phyloP scores from a whole-genome alignment of 2,797 vertebrate species.

The Peromyscus nudipes region DNA sequence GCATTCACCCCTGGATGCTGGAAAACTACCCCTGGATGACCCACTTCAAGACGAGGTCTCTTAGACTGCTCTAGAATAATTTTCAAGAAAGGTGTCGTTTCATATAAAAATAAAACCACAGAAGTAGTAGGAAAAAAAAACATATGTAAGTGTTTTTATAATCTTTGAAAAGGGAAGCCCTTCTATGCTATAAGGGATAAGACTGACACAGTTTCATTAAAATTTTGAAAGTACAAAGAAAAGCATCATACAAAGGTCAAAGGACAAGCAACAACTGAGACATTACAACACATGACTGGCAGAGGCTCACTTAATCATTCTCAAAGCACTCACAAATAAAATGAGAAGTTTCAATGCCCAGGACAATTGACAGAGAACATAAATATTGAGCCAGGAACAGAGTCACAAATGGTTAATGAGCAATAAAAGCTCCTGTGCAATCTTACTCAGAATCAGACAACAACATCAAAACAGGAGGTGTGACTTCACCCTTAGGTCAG shows the following conservation, averaged over 20 bases:
- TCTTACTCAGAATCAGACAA: background rate
- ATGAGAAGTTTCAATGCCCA: background rate
- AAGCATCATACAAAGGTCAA: constrained; percentile 50
- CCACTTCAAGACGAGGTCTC: constrained; percentile 99
- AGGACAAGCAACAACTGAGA: constrained; percentile 24
- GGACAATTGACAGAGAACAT: background rate
- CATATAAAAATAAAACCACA: constrained; percentile 74
- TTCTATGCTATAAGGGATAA: constrained; percentile 37
- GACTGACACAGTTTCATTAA: background rate
- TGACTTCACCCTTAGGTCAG: background rate
- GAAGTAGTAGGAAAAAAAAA: constrained; percentile 49
- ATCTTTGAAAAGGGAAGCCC: constrained; percentile 60
- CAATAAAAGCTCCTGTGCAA: background rate
- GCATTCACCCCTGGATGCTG: constrained; percentile 98
- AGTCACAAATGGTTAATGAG: background rate
- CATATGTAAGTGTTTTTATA: constrained; percentile 44
- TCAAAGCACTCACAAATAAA: background rate
- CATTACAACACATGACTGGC: background rate
- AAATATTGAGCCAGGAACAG: background rate
- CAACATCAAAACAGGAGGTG: background rate
- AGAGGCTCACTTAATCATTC: background rate
- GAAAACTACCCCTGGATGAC: constrained; percentile 99
- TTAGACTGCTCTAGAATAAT: constrained; percentile 99
- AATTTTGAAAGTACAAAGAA: constrained; percentile 24
- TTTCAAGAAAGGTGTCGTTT: constrained; percentile 81